Conservation (phyloP, 2,797 vertebrate species). For the Notolabrus celidotus region DNA sequence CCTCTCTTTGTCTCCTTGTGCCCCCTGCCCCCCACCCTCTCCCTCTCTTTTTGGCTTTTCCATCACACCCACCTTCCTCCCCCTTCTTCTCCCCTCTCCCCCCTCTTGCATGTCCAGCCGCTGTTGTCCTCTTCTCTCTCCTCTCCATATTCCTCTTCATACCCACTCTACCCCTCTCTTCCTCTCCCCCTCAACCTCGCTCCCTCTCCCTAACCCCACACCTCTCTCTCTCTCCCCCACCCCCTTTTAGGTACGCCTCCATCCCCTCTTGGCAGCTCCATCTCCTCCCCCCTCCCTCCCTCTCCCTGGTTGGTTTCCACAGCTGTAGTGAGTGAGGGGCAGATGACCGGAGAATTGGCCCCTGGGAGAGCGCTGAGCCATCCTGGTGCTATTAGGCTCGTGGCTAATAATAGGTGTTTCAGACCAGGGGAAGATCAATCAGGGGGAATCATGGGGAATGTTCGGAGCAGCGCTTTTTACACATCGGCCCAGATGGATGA, state of each 20-base stretch:
- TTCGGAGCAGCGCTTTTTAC: conserved; percentile 90
- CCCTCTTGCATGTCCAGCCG: conserved; percentile 30
- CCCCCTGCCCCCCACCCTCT: conserved; percentile 5
- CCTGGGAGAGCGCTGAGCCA: conserved; percentile 88
- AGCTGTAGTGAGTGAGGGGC: conserved; percentile 89
- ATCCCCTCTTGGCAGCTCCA: conserved; percentile 67
- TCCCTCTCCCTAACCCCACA: conserved; percentile 40
- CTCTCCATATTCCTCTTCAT: conserved; percentile 68
- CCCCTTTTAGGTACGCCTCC: conserved; percentile 64
- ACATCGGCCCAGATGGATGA: conserved; percentile 91
- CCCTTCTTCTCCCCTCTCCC: background rate
- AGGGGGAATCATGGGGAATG: conserved; percentile 88
- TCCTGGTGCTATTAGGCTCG: conserved; percentile 91
- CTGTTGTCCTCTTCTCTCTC: conserved; percentile 47
- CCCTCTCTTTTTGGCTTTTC: conserved; percentile 49
- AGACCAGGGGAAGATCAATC: conserved; percentile 91
- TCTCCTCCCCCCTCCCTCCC: conserved; percentile 46
- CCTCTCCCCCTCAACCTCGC: conserved; percentile 51
- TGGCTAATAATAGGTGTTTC: conserved; percentile 93
- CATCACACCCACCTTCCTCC: conserved; percentile 53
- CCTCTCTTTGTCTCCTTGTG: conserved; percentile 52
- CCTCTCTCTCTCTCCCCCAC: conserved; percentile 16
- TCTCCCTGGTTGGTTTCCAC: conserved; percentile 85
- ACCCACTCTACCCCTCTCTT: conserved; percentile 64
- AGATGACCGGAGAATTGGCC: conserved; percentile 91